Conservation (phyloP, 2,888 invertebrate genomes). For the Erebia epiphron region DNA sequence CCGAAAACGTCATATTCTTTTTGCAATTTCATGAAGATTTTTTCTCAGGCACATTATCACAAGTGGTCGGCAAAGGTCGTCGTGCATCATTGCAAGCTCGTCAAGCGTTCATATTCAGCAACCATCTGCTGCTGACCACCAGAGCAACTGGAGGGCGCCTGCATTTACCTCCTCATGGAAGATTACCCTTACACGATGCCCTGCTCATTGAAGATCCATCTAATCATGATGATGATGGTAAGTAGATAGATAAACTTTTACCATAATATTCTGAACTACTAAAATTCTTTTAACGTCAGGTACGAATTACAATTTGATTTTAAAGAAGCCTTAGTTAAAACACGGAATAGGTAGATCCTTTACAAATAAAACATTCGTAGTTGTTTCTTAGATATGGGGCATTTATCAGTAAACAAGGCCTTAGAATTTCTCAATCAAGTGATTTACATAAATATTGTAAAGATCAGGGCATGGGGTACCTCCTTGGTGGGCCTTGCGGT, state of each 20-base stretch:
- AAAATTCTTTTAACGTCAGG: no score
- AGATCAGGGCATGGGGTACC: background rate
- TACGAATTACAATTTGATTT: no score
- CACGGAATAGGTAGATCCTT: no score
- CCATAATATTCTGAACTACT: background rate
- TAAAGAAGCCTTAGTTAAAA: no score
- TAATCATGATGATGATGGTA: constrained; percentile 87
- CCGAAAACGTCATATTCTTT: background rate
- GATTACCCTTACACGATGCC: constrained; percentile 92
- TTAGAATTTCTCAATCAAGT: background rate
- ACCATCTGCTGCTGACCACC: constrained; percentile 93
- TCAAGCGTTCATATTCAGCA: constrained; percentile 95
- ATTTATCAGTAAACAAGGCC: background rate
- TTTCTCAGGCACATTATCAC: constrained; percentile 87
- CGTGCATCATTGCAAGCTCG: constrained; percentile 77
- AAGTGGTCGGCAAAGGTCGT: constrained; percentile 85
- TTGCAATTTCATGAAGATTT: background rate
- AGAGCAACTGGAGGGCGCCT: constrained; percentile 91
- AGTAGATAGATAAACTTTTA: background rate
- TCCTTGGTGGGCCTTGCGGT: background rate
- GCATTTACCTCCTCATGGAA: constrained; percentile 92
- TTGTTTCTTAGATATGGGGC: background rate
- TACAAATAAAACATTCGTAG: no score
- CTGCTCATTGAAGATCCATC: constrained; percentile 93
- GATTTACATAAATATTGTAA: background rate